These are phyloP conservation scores for Macaca fascicularis DNA, from an alignment of 2,113 vertebrate genomes.

Conservation along the genomic window DNA sequence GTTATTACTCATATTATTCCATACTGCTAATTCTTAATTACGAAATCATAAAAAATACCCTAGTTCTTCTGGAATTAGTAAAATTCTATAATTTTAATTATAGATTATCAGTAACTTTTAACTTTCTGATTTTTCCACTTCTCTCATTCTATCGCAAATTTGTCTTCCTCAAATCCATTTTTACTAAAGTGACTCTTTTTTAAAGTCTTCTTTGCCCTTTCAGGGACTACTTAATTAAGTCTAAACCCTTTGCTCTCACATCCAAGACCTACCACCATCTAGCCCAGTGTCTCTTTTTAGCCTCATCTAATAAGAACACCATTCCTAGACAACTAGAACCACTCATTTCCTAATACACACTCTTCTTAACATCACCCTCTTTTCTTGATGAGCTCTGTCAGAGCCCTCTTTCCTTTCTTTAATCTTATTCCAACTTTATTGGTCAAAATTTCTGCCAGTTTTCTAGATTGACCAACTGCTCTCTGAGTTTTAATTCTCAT, in stretches of 20 bases:
- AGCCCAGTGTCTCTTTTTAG: not conserved
- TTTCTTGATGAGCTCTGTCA: not conserved
- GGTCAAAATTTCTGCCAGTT: not conserved
- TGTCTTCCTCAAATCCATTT: not conserved
- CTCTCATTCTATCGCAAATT: not conserved
- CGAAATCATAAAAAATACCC: conserved; percentile 12
- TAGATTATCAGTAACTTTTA: not conserved
- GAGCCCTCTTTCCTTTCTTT: not conserved
- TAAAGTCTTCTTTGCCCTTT: not conserved
- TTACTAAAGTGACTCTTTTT: not conserved
- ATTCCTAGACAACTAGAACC: not conserved
- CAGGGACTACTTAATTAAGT: not conserved
- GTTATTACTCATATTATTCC: not conserved
- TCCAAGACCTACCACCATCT: not conserved
- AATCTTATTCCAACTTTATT: not conserved
- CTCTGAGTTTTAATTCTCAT: not conserved
- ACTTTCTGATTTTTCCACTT: not conserved
- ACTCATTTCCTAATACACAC: not conserved
- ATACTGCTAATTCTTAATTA: not conserved
- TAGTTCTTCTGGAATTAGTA: not conserved
- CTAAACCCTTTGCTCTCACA: not conserved
- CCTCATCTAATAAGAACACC: not conserved
- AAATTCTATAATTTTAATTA: not conserved
- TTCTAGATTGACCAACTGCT: not conserved
- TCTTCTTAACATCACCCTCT: not conserved